Base-by-base conservation (phyloP, 2,797 vertebrate species). In the Lutjanus campechanus region DNA sequence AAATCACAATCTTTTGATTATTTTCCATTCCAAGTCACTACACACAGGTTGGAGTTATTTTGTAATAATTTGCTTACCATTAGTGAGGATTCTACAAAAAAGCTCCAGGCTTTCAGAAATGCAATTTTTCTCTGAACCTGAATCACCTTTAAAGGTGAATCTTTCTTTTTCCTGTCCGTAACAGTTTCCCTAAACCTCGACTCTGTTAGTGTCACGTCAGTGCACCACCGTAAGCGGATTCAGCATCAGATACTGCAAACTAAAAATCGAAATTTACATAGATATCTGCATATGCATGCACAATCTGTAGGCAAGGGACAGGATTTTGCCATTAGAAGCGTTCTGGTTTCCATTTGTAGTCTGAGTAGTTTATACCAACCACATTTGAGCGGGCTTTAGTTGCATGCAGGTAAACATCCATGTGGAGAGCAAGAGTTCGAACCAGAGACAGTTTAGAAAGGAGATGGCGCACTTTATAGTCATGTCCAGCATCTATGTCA, bases 1-100 rank as follows among this genome's bases (percentile, higher is more conserved):
- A 47, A 71, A 60, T 61, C 19, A 40, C 49, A 71, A 64, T 47
- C 50, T 53, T 19, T 69, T 64, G 8, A 69, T 78, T 73, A 43
- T 40, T 63, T 71, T 54, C 43, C 11, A 71, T 79, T 50, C 41
- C 10, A 59, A 16, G 61, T 46, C 8, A 17, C 9, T 44, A 56
- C 25, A 55, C 8, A 1, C 20, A 78, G 13, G 60, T 29, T 43
- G 12, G 54, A 20, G 46, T 56, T 49, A 25, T 58, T 59, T 29
- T 16, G 47, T 36, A 47, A 41, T 63, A 2, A 13, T 53, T 41
- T 25, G n/a, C 5, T 51, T 53, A n/a, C 40, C 51, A 19, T 66
- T 36, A n/a, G 17, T 25, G 46, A 44, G 9, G 25, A 25, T 44
- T 36, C 76, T 43, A 55, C 20, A 56, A 62, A 56, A 62, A 41